Conservation (phyloP, 2,888 invertebrate genomes). For the Pherbina coryleti region DNA sequence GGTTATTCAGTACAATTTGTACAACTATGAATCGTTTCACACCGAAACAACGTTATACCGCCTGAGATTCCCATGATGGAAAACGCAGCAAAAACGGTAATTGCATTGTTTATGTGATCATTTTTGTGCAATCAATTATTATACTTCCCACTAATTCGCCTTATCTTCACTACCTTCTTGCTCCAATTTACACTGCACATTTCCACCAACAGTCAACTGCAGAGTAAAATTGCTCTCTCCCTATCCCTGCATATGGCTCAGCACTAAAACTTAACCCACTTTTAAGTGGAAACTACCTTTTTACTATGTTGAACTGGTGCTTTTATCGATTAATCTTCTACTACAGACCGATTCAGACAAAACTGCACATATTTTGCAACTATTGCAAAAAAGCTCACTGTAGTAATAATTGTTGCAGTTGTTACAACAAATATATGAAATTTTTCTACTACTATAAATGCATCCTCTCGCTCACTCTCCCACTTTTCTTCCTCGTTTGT, state of each 20-base stretch:
- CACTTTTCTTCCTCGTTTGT: background rate
- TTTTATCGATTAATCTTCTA: no score
- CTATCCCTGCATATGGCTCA: background rate
- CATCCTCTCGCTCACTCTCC: background rate
- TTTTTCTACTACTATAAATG: constrained; percentile 1
- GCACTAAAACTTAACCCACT: no score
- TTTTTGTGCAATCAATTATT: background rate
- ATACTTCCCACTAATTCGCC: background rate
- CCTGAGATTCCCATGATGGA: no score
- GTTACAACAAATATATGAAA: constrained; percentile 5
- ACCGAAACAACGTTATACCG: no score
- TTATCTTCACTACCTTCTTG: background rate
- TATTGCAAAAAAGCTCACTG: background rate
- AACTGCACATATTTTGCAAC: no score
- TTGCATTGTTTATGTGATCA: no score
- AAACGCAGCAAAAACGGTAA: no score
- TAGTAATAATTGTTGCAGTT: background rate
- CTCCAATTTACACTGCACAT: background rate
- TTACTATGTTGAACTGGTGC: no score
- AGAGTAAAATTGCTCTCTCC: background rate
- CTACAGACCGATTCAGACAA: no score
- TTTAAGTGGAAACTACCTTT: no score
- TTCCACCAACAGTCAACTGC: background rate
- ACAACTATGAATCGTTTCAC: no score
- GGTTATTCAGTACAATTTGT: no score